These are phyloP conservation scores for Tachystola acroxantha DNA, from an alignment of 2,888 invertebrate species.

Conservation along the genomic window DNA sequence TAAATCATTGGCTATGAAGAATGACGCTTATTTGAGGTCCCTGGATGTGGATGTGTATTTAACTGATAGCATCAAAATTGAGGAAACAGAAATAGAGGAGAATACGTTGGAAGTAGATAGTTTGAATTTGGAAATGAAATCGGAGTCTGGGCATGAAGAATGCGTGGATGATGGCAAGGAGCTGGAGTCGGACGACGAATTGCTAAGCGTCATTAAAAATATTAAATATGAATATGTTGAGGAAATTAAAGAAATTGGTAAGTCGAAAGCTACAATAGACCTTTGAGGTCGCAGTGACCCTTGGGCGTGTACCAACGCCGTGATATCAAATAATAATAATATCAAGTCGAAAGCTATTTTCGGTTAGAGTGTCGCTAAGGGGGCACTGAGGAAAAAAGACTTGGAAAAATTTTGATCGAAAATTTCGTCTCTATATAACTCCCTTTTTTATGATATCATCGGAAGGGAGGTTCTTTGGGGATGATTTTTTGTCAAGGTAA, in stretches of 20 bases:
- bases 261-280: no score
- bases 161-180: conserved; percentile 23
- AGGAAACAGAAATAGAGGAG: not conserved
- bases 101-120: conserved; percentile 1
- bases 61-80: not conserved
- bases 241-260: conserved; percentile 41
- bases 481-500: no score
- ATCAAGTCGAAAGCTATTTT: no score
- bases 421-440: no score
- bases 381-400: no score
- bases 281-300: no score
- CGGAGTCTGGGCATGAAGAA: conserved; percentile 10
- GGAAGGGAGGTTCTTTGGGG: no score
- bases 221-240: conserved; percentile 40
- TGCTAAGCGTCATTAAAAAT: conserved; percentile 45
- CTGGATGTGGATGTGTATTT: conserved; percentile 3
- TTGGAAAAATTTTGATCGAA: no score
- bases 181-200: conserved; percentile 48
- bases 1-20: conserved; percentile 47
- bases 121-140: not conserved
- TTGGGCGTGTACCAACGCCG: no score
- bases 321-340: no score
- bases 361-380: no score
- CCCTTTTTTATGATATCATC: no score
- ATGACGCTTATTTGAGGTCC: conserved; percentile 38